Evolutionary conservation across 2,888 invertebrate species (phyloP).

Genomic region (Cosmopolites sordidus): DNA sequence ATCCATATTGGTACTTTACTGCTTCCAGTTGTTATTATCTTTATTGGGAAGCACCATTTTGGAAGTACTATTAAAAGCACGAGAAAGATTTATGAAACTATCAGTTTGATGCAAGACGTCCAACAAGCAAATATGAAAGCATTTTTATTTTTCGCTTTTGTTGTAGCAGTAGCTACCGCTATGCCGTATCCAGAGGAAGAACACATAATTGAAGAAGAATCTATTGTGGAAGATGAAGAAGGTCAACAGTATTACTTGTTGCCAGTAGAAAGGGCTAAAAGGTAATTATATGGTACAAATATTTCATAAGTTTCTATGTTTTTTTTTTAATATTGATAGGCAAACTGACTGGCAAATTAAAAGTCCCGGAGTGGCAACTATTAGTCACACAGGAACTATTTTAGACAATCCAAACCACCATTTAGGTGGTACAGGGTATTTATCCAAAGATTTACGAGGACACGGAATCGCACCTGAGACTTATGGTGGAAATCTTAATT

Average conservation of each 20-base stretch:
- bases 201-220: not conserved
- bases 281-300: conserved; percentile 18
- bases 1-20: not conserved
- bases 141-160: conserved; percentile 14
- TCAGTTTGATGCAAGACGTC: no score
- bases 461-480: conserved; percentile 31
- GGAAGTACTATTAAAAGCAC: no score
- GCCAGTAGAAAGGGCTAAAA: conserved; percentile 22
- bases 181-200: conserved; percentile 13
- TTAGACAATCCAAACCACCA: conserved; percentile 30
- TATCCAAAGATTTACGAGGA: conserved; percentile 31
- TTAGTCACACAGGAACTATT: conserved; percentile 32
- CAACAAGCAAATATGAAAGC: conserved; percentile 26
- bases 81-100: no score
- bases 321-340: not conserved
- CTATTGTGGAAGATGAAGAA: conserved; percentile 25
- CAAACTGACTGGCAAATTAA: conserved; percentile 1
- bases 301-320: not conserved
- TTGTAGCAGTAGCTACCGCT: conserved; percentile 17
- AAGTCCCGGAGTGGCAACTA: not conserved
- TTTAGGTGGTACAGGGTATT: conserved; percentile 33
- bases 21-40: not conserved
- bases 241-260: conserved; percentile 23
- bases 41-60: no score
- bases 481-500: conserved; percentile 34